phyloP scores from a whole-genome alignment of 2,797 vertebrate genomes.

The Chrysocyon brachyurus region DNA sequence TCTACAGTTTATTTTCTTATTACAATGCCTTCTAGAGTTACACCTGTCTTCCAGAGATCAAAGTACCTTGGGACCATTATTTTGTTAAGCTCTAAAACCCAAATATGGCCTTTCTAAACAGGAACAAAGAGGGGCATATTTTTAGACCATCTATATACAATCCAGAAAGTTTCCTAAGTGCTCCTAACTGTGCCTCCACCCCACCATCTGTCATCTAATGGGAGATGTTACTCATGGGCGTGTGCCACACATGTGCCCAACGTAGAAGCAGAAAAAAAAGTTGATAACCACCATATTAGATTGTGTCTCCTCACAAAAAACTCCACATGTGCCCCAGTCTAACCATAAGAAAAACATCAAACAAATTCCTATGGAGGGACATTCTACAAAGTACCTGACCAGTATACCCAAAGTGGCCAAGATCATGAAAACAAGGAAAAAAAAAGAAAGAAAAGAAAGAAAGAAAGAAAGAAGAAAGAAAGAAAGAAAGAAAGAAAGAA shows the following conservation, averaged over 20 bases:
- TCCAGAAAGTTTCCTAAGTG: neutral
- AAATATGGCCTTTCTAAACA: neutral
- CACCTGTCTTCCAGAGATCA: constrained; percentile 1
- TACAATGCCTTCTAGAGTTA: constrained; percentile 13
- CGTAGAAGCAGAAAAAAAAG: neutral
- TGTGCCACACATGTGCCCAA: neutral
- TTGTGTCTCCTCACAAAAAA: neutral
- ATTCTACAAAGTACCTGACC: neutral
- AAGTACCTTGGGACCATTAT: neutral
- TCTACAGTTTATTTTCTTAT: neutral
- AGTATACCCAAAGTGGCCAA: neutral
- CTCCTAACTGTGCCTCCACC: neutral
- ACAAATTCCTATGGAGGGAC: neutral
- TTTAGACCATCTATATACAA: neutral
- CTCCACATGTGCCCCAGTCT: neutral
- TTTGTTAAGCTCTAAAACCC: constrained; percentile 31
- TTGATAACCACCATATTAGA: neutral
- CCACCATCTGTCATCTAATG: neutral
- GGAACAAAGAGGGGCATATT: neutral
- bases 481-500: neutral
- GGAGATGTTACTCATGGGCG: neutral
- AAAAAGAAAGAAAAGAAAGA: no score
- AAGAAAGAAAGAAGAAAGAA: no score
- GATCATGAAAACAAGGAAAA: neutral
- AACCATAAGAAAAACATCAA: neutral